Conservation (phyloP, 2,113 vertebrate genomes). For the Chaetodon trifascialis region DNA sequence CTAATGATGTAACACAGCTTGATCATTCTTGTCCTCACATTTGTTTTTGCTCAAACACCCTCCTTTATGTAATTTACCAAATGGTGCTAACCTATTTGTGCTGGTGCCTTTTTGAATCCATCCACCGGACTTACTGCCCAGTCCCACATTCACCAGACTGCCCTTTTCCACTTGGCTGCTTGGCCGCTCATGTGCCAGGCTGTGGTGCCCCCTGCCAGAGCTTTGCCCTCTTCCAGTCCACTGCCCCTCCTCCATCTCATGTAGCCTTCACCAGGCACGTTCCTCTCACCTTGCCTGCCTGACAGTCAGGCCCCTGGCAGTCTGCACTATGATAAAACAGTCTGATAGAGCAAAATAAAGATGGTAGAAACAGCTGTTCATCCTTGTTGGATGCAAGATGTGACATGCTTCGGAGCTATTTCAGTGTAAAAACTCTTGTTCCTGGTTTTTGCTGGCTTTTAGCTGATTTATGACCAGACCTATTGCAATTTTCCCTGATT, state of each 20-base stretch:
- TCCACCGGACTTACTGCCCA: constrained; percentile 33
- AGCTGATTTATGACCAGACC: not conserved
- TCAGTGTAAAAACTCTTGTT: not conserved
- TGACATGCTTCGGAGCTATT: not conserved
- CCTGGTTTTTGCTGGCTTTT: not conserved
- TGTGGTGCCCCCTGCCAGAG: constrained; percentile 69
- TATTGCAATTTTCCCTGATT: not conserved
- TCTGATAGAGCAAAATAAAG: constrained; percentile 17
- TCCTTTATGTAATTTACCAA: constrained; percentile 46
- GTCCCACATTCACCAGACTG: constrained; percentile 72
- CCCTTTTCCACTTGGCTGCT: constrained; percentile 78
- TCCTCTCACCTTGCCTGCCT: constrained; percentile 55
- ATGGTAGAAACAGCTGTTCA: constrained; percentile 17
- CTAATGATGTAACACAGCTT: not conserved
- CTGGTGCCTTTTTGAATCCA: constrained; percentile 21
- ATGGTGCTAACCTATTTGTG: constrained; percentile 32
- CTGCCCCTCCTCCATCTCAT: constrained; percentile 51
- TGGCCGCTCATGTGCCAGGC: constrained; percentile 63
- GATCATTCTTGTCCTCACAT: constrained; percentile 4
- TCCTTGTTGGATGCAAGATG: not conserved
- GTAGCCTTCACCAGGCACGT: constrained; percentile 24
- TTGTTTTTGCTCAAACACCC: not conserved
- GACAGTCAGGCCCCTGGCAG: constrained; percentile 23
- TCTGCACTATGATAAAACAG: constrained; percentile 18
- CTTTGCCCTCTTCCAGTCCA: constrained; percentile 72